Base-by-base conservation (phyloP, 2,888 invertebrate genomes). In the Neocrepidodera transversa region DNA sequence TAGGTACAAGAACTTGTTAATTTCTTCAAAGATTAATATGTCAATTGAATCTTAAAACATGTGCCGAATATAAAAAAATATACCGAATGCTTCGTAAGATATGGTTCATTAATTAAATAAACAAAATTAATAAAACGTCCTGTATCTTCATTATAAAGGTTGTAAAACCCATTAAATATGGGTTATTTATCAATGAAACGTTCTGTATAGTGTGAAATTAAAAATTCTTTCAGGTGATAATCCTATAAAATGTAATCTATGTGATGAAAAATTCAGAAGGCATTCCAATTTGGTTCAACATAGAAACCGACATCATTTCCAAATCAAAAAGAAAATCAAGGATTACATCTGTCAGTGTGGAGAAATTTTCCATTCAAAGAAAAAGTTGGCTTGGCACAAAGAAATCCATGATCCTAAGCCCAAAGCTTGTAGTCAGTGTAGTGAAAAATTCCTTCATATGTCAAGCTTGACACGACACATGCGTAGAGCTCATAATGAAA, bases 261-360 rank as follows among this genome's bases (percentile, higher is more conserved):
- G 93, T 78, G 87, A 88, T 74, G 89, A 90, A 74, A 86, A 88
- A 56, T 94, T 94, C 80, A 85, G 90, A 51, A 83, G 93, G 4
- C 90, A 92, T 79, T 92, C 92, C 65, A 93, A 93, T 79, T 84
- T 93, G 76, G 89, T 92, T 40, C 92, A 92, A 75, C 93, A 93
- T 78, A 86, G 90, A 58, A 90, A 92, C 77, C 84, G 87, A 0
- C 88, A 90, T 73, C 93, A 93, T 80, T 82, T 88, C 36, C 86
- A 88, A 67, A 83, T 89, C 74, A 88, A 89, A 75, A 84, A 85
- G 62, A 89, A 88, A 70, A 81, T 84, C 14, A 87, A 86, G 54
- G 79, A 80, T 64, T 79, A 76, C 60, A 74, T 79, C 30, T 80
- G 79, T 65, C 72, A 68, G 47, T 93, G 93, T 79, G 92, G 93